Evolutionary conservation across 2,113 vertebrate species (phyloP).

Genomic region (Xerus inauris): DNA sequence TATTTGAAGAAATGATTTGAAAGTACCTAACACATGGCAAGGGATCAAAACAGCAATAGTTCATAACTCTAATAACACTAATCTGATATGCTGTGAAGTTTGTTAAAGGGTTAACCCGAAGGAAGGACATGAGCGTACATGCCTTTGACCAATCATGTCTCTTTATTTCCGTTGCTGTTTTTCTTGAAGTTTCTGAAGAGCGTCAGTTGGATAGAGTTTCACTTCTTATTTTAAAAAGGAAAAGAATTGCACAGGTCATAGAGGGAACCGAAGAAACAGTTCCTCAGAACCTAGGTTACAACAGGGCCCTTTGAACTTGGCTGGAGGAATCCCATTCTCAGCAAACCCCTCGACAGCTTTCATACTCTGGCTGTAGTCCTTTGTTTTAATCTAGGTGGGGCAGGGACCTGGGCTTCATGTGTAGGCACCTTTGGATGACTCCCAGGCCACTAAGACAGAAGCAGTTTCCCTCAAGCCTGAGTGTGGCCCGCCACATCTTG

Average conservation of each 20-base stretch:
- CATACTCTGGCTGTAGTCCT: background rate
- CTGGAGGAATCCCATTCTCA: constrained; percentile 51
- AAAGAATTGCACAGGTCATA: constrained; percentile 33
- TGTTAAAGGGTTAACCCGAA: background rate
- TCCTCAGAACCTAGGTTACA: constrained; percentile 32
- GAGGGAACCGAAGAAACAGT: constrained; percentile 40
- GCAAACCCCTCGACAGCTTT: constrained; percentile 56
- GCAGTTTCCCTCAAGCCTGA: constrained; percentile 82
- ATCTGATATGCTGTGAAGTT: background rate
- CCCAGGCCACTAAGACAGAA: constrained; percentile 75
- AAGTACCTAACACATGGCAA: background rate
- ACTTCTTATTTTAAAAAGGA: constrained; percentile 21
- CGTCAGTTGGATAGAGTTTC: background rate
- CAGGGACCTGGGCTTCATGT: constrained; percentile 70
- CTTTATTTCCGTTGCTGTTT: background rate
- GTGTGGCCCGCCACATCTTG: constrained; percentile 82
- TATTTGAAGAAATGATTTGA: constrained; percentile 1
- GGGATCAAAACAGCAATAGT: background rate
- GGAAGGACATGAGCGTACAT: background rate
- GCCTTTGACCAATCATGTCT: background rate
- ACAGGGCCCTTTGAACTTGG: constrained; percentile 50
- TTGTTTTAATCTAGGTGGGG: constrained; percentile 32
- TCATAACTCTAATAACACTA: background rate
- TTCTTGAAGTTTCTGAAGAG: constrained; percentile 20
- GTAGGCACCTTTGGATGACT: constrained; percentile 83